Percentiles rank a stretch among this genome's conserved stretches.
phyloP scores from a whole-genome alignment of 2,888 invertebrate species.

The Platerodrilus igneus region DNA sequence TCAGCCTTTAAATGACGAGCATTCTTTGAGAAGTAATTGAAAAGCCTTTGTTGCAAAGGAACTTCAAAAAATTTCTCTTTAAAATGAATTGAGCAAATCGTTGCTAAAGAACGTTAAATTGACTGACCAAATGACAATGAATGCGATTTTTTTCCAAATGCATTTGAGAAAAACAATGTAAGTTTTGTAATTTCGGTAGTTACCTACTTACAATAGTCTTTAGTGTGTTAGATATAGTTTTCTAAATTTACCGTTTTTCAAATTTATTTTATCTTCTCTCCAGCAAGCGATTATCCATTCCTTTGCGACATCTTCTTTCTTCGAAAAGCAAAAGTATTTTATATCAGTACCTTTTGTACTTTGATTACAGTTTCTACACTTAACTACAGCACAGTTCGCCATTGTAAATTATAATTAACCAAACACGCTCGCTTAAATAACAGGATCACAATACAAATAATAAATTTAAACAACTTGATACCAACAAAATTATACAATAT shows the following conservation, averaged over 20 bases:
- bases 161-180: too few relatives aligned
- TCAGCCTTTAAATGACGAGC: constrained; percentile 8
- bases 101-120: constrained; percentile 6
- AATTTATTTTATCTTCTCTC: constrained; percentile 12
- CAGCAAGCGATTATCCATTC: constrained; percentile 11
- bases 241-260: constrained; percentile 11
- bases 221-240: constrained; percentile 2
- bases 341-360: constrained; percentile 10
- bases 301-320: constrained; percentile 11
- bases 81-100: constrained; percentile 10
- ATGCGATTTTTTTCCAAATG: neutral
- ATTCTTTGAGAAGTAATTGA: constrained; percentile 6
- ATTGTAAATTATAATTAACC: too few relatives aligned
- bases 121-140: too few relatives aligned
- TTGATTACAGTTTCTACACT: constrained; percentile 8
- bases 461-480: too few relatives aligned
- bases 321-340: constrained; percentile 11
- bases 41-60: constrained; percentile 7
- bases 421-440: constrained; percentile 2
- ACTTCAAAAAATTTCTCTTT: constrained; percentile 9
- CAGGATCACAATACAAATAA: constrained; percentile 3
- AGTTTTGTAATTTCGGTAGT: too few relatives aligned
- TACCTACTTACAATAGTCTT: neutral
- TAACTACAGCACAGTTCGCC: constrained; percentile 7
- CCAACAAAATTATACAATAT: too few relatives aligned